phyloP scores from a whole-genome alignment of 2,113 vertebrate species.

The Rana temporaria region DNA sequence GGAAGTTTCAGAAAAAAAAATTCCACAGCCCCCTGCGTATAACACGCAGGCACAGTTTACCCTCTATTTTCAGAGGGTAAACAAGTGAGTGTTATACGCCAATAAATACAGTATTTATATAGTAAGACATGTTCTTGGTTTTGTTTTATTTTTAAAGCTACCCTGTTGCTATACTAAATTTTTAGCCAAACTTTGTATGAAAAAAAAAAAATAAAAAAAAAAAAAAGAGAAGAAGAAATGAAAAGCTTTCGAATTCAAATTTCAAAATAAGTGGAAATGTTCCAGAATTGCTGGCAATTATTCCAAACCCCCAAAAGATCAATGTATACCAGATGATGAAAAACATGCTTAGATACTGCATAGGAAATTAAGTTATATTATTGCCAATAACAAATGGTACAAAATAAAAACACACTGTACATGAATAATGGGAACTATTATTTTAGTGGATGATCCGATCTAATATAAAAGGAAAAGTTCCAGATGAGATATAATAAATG shows the following conservation, averaged over 20 bases:
- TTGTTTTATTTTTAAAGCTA: no score
- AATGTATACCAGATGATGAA: conserved; percentile 16
- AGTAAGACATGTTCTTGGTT: no score
- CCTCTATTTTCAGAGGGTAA: no score
- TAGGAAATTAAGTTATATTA: conserved; percentile 29
- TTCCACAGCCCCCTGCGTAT: no score
- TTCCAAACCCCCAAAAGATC: conserved; percentile 2
- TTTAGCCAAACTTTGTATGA: no score
- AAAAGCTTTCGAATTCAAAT: conserved; percentile 28
- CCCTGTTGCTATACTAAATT: no score
- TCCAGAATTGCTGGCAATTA: background rate
- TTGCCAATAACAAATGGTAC: conserved; percentile 5
- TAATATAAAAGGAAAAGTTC: background rate
- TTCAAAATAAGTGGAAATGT: conserved; percentile 21
- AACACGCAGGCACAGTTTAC: no score
- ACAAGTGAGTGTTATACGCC: no score
- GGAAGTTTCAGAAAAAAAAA: no score
- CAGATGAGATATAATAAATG: conserved; percentile 28
- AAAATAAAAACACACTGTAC: background rate
- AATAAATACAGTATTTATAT: no score
- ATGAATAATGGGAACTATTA: background rate
- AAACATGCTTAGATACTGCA: background rate
- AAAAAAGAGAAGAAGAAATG: conserved; percentile 3
- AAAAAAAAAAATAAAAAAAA: no score
- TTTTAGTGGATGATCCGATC: background rate